Conservation (phyloP, 2,113 vertebrate genomes). For the Myodes glareolus region DNA sequence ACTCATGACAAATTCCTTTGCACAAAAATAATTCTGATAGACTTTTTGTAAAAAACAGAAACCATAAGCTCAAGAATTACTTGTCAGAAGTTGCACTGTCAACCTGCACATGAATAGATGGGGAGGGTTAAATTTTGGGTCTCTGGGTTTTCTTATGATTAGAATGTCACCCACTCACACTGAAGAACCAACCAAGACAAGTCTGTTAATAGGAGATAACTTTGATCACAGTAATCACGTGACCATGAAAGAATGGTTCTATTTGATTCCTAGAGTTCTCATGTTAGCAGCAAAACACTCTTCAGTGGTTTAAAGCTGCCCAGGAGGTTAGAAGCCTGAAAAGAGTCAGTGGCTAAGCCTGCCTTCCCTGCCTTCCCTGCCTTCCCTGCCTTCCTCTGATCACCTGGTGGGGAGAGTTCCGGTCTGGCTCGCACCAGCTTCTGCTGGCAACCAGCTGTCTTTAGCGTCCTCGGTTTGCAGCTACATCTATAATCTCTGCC, state of each 20-base stretch:
- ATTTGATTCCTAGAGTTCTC: no score
- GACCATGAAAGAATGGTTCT: background rate
- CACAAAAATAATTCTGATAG: background rate
- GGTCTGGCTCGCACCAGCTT: background rate
- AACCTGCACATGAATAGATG: background rate
- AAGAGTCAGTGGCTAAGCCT: rapidly evolving
- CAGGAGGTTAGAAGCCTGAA: background rate
- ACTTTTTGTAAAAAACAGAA: no score
- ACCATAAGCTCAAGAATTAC: background rate
- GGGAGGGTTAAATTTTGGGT: background rate
- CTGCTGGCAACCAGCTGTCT: rapidly evolving
- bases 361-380: rapidly evolving
- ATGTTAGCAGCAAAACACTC: background rate
- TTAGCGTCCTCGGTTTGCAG: background rate
- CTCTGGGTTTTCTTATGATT: background rate
- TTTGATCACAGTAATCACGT: background rate
- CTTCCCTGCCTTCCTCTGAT: background rate
- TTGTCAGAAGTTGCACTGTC: background rate
- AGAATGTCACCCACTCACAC: background rate
- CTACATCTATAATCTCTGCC: rapidly evolving
- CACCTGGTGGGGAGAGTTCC: rapidly evolving
- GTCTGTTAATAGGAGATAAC: background rate
- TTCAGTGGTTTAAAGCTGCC: background rate
- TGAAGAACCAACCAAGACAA: background rate
- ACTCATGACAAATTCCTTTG: background rate